These are phyloP conservation scores for Hippoglossus stenolepis DNA, from an alignment of 2,113 vertebrate species.

Conservation along the genomic window DNA sequence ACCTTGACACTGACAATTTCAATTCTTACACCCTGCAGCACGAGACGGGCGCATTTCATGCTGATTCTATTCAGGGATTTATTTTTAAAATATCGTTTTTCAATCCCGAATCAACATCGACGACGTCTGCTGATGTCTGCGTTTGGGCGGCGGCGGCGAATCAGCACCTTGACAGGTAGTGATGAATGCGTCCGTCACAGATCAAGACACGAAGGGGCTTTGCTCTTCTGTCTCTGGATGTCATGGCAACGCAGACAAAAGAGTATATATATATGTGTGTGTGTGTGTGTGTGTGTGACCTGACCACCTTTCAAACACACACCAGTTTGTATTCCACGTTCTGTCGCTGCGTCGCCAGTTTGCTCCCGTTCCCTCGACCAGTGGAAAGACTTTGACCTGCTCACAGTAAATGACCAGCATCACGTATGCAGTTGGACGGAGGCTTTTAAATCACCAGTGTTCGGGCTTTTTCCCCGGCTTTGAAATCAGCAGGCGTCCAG, in stretches of 20 bases:
- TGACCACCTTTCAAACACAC: conserved; percentile 32
- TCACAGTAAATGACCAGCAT: conserved; percentile 27
- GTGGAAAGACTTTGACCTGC: conserved; percentile 25
- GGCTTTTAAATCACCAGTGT: conserved; percentile 24
- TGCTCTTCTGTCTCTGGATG: conserved; percentile 42
- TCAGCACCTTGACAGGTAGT: conserved; percentile 49
- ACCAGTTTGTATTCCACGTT: background rate
- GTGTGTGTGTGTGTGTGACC: conserved; percentile 11
- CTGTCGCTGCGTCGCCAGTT: background rate
- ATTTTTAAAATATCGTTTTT: conserved; percentile 17
- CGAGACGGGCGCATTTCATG: conserved; percentile 13
- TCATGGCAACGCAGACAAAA: background rate
- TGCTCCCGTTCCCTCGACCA: background rate
- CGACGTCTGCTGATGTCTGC: conserved; percentile 41
- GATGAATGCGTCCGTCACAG: conserved; percentile 53
- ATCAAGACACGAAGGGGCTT: conserved; percentile 40
- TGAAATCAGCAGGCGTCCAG: too few species aligned
- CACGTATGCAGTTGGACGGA: conserved; percentile 24
- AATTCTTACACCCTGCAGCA: background rate
- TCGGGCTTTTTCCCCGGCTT: too few species aligned
- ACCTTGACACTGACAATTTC: conserved; percentile 20
- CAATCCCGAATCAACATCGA: conserved; percentile 20
- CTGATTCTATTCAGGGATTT: conserved; percentile 4
- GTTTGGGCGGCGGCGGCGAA: conserved; percentile 30
- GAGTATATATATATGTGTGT: background rate